Evolutionary conservation across 2,797 vertebrate genomes (phyloP).

Genomic region (Danio kyathit): DNA sequence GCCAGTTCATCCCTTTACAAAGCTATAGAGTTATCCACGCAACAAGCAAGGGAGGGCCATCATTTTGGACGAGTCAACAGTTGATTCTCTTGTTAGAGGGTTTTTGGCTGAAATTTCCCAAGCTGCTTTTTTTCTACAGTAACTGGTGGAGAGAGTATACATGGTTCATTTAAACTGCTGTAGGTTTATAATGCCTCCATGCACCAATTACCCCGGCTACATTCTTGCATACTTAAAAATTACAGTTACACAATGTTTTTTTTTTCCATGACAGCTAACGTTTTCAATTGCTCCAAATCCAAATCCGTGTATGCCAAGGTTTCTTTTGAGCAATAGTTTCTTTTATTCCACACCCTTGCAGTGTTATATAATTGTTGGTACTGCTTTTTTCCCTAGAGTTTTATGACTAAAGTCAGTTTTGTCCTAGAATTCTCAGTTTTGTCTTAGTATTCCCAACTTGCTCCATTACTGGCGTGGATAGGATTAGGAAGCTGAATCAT

Average conservation of each 20-base stretch:
- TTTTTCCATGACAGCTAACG: not conserved
- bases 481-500: not conserved
- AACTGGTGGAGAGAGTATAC: not conserved
- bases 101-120: slow-evolving; percentile 15
- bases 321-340: not conserved
- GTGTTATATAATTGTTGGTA: slow-evolving; percentile 23
- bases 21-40: slow-evolving; percentile 55
- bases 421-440: not conserved
- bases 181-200: slow-evolving; percentile 1
- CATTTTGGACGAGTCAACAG: slow-evolving; percentile 46
- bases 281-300: not conserved
- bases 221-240: not conserved
- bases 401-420: not conserved
- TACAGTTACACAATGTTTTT: not conserved
- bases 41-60: slow-evolving; percentile 39
- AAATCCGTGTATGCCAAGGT: not conserved
- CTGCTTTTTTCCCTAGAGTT: slow-evolving; percentile 2
- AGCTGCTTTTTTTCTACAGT: not conserved
- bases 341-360: slow-evolving; percentile 15
- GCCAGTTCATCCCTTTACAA: slow-evolving; percentile 63
- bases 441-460: not conserved
- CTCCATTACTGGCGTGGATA: not conserved
- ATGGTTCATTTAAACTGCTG: not conserved
- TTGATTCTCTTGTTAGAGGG: slow-evolving; percentile 45
- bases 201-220: not conserved